phyloP scores from a whole-genome alignment of 2,797 vertebrate species.

The Distichodus sexfasciatus region DNA sequence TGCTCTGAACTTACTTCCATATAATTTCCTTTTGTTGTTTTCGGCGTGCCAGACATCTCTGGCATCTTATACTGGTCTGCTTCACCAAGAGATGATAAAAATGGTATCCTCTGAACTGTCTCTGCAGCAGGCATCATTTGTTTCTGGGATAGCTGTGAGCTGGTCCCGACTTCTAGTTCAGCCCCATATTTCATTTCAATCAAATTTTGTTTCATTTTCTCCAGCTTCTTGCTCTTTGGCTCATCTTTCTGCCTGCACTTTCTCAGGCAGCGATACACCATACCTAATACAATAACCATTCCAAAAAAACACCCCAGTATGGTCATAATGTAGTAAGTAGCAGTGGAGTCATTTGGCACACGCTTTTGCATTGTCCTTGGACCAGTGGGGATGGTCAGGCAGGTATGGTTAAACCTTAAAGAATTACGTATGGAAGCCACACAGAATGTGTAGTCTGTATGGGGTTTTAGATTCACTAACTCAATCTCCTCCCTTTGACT shows the following conservation, averaged over 20 bases:
- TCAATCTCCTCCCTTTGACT: constrained; percentile 86
- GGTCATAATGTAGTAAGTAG: constrained; percentile 97
- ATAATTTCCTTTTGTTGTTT: constrained; percentile 90
- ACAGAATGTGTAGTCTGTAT: constrained; percentile 94
- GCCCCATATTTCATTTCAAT: constrained; percentile 92
- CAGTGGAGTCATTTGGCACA: constrained; percentile 75
- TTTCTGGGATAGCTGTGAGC: constrained; percentile 84
- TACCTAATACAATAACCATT: constrained; percentile 90
- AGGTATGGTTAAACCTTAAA: constrained; percentile 93
- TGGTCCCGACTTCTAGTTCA: constrained; percentile 79
- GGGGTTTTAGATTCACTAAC: constrained; percentile 82
- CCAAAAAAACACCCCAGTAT: constrained; percentile 93
- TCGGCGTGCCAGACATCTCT: constrained; percentile 86
- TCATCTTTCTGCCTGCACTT: constrained; percentile 59
- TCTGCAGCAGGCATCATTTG: constrained; percentile 80
- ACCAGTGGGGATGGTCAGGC: constrained; percentile 87
- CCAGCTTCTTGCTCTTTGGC: constrained; percentile 72
- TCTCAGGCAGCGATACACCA: constrained; percentile 89
- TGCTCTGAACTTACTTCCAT: constrained; percentile 92
- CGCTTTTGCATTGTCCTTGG: constrained; percentile 66
- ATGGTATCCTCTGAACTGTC: constrained; percentile 85
- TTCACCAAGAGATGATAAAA: constrained; percentile 81
- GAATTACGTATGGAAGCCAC: constrained; percentile 92
- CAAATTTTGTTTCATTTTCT: constrained; percentile 89
- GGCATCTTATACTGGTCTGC: constrained; percentile 89